phyloP scores from a whole-genome alignment of 2,113 vertebrate genomes.

The Catharus fuscescens region DNA sequence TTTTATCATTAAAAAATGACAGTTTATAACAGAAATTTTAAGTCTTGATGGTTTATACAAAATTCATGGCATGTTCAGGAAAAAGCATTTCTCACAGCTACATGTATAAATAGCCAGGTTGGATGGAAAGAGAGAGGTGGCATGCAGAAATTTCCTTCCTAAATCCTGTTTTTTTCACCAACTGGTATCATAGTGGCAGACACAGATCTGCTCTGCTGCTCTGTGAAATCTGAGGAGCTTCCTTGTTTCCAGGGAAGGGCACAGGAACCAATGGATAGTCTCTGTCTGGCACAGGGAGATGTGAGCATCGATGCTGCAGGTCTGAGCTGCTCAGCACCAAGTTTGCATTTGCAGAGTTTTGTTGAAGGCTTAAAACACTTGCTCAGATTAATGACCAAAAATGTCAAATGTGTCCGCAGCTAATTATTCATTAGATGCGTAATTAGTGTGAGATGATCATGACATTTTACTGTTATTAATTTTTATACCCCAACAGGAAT shows the following conservation, averaged over 20 bases:
- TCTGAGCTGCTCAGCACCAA: not conserved
- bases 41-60: not conserved
- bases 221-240: not conserved
- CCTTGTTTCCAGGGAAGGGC: not conserved
- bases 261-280: not conserved
- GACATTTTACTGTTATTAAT: constrained; percentile 90
- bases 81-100: not conserved
- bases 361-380: constrained; percentile 71
- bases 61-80: not conserved
- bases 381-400: constrained; percentile 91
- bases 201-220: not conserved
- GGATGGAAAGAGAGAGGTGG: not conserved
- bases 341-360: constrained; percentile 27
- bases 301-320: not conserved
- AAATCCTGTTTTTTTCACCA: not conserved
- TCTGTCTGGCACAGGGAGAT: fast-evolving
- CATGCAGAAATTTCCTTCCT: not conserved
- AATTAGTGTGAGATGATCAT: constrained; percentile 90
- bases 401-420: constrained; percentile 91
- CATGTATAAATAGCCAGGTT: not conserved
- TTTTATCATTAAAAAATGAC: not conserved
- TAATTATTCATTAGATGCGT: constrained; percentile 96
- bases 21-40: not conserved
- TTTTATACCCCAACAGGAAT: constrained; percentile 74
- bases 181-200: fast-evolving